Base-by-base conservation (phyloP, 1,140 invertebrate genomes). In the Rhyzopertha dominica region DNA sequence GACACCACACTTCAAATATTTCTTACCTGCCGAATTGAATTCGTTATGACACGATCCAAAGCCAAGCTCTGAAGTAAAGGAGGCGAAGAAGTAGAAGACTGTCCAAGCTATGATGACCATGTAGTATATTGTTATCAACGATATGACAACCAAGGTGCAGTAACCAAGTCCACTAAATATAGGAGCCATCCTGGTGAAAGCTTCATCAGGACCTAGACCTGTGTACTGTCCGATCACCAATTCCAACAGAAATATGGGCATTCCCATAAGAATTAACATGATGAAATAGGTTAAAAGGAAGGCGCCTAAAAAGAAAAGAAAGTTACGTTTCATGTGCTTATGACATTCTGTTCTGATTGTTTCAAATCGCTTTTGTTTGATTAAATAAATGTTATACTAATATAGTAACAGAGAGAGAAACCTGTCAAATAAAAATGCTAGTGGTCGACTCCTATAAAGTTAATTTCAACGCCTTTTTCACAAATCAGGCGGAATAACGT, bases 91-190 rank as follows among this genome's bases (percentile, higher is more conserved):
- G 57, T 89, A 90, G 59, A 83, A 85, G 18, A 87, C 56, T 0
- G 80, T 81, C 86, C 86, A 90, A 0, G 84, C 75, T 0, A 90
- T 78, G 30, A 91, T 85, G 4, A 90, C 76, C 74, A 87, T 88
- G 63, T 89, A 91, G 60, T 90, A 91, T 5, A 87, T 78, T 31
- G 84, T 85, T 18, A 91, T 76, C 53, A 87, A 74, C 17, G 76
- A 76, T 0, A 90, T 88, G 39, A 91, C 84, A 8, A 90, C 75
- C 10, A 85, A 64, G 4, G 78, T 80, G 36, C 78, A 82, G 38
- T 82, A 78, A 5, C 83, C 84, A 1, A 84, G 61, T 1, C 80
- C 80, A 45, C 68, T 72, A 58, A 82, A 80, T 31, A 77, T 72
- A 2, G 81, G 80, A 2, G 75, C 72, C 47, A 83, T 77, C 1